These are phyloP conservation scores for Acromyrmex heyeri DNA, from an alignment of 1,140 invertebrate genomes.

Conservation along the genomic window DNA sequence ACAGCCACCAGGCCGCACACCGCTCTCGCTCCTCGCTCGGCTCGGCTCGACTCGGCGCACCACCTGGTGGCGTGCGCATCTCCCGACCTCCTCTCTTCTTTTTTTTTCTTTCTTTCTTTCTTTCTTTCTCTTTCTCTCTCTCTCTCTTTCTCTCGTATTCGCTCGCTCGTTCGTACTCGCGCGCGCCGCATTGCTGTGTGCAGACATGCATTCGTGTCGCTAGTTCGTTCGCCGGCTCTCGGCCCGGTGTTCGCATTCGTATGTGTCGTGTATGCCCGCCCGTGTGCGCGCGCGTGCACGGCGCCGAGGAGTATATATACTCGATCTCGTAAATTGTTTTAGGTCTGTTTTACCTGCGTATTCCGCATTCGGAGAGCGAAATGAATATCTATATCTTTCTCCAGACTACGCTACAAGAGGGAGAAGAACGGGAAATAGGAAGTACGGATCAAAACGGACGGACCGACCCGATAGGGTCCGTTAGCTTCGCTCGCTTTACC, in stretches of 20 bases:
- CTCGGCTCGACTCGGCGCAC: slow-evolving; percentile 56
- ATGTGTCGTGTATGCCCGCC: no score
- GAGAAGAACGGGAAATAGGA: background rate
- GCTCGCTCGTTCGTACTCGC: background rate
- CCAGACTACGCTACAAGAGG: background rate
- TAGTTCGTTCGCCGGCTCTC: slow-evolving; percentile 34
- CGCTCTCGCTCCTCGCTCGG: background rate
- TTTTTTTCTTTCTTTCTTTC: background rate
- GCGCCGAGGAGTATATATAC: slow-evolving; percentile 29
- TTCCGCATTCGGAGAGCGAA: slow-evolving; percentile 24
- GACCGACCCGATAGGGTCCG: slow-evolving; percentile 1
- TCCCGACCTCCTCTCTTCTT: slow-evolving; percentile 37
- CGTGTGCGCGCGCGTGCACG: background rate
- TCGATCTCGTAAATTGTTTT: slow-evolving; percentile 37
- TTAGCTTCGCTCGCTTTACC: slow-evolving; percentile 35
- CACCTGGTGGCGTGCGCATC: slow-evolving; percentile 75
- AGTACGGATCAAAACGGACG: slow-evolving; percentile 30
- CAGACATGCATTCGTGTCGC: slow-evolving; percentile 30
- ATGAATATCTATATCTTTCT: slow-evolving; percentile 10
- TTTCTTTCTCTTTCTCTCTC: no score
- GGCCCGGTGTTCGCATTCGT: background rate
- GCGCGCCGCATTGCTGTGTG: slow-evolving; percentile 16
- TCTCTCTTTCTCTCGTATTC: no score
- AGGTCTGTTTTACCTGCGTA: slow-evolving; percentile 49
- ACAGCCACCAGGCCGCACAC: slow-evolving; percentile 58